phyloP scores from a whole-genome alignment of 30 jellyfish, hydroid and myxozoan species.

The Hydra vulgaris region DNA sequence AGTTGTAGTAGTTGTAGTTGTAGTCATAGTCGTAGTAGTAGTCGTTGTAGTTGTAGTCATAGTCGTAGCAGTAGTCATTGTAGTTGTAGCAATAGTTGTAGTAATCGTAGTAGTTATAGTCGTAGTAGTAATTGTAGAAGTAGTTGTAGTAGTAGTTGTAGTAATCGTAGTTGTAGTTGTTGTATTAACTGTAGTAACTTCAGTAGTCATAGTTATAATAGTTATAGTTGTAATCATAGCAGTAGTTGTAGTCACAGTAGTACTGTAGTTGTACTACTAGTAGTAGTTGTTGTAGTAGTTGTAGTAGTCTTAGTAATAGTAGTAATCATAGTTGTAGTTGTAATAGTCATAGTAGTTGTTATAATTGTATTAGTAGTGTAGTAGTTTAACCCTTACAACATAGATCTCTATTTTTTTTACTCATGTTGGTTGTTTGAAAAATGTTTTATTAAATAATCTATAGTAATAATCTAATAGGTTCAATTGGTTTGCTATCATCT shows the following conservation, averaged over 20 bases:
- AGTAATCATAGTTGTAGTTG: background rate
- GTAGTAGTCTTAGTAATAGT: background rate
- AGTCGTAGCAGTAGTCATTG: background rate
- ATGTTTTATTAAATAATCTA: too few species aligned
- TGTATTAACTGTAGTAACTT: background rate
- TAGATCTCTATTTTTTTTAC: too few species aligned
- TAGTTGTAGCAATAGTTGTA: background rate
- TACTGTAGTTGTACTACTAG: background rate
- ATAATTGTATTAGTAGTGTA: background rate
- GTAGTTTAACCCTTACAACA: too few species aligned
- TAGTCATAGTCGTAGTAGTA: background rate
- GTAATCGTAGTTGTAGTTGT: background rate
- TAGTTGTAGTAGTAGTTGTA: background rate
- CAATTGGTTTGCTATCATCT: constrained; percentile 23
- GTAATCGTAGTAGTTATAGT: background rate
- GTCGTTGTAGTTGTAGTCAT: background rate
- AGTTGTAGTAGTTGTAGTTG: background rate
- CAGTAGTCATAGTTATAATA: background rate
- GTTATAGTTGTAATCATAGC: background rate
- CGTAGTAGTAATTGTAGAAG: background rate
- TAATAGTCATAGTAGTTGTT: background rate
- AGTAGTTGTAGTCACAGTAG: background rate
- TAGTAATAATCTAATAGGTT: too few species aligned
- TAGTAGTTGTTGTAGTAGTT: background rate
- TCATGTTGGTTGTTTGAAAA: too few species aligned